phyloP scores from a whole-genome alignment of 2,113 vertebrate species.

The Polyodon spathula region DNA sequence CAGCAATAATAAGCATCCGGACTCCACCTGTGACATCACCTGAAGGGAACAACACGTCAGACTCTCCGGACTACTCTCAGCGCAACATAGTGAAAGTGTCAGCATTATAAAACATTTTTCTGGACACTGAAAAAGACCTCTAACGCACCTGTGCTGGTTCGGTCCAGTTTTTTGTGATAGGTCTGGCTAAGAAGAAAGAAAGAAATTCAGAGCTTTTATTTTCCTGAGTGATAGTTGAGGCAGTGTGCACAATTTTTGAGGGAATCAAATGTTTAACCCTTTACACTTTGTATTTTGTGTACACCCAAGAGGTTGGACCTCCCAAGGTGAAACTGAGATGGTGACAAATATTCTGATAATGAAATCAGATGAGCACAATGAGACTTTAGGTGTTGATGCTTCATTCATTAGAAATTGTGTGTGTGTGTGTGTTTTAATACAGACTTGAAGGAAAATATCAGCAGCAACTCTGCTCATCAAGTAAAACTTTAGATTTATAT shows the following conservation, averaged over 20 bases:
- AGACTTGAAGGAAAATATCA: neutral
- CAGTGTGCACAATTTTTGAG: neutral
- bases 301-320: neutral
- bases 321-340: neutral
- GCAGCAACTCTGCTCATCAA: no score
- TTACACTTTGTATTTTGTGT: neutral
- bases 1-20: constrained; percentile 82
- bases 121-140: neutral
- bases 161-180: constrained; percentile 6
- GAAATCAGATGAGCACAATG: constrained; percentile 59
- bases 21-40: constrained; percentile 69
- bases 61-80: constrained; percentile 66
- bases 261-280: neutral
- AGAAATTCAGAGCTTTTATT: constrained; percentile 6
- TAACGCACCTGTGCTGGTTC: constrained; percentile 9
- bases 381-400: constrained; percentile 64
- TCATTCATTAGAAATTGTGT: constrained; percentile 37
- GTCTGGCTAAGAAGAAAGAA: constrained; percentile 4
- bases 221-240: neutral
- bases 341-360: neutral
- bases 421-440: constrained; percentile 35
- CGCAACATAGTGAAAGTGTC: constrained; percentile 85
- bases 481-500: no score
- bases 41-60: constrained; percentile 60
- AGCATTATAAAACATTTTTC: constrained; percentile 65